phyloP scores from a whole-genome alignment of 2,888 invertebrate genomes.

The Carabus problematicus region DNA sequence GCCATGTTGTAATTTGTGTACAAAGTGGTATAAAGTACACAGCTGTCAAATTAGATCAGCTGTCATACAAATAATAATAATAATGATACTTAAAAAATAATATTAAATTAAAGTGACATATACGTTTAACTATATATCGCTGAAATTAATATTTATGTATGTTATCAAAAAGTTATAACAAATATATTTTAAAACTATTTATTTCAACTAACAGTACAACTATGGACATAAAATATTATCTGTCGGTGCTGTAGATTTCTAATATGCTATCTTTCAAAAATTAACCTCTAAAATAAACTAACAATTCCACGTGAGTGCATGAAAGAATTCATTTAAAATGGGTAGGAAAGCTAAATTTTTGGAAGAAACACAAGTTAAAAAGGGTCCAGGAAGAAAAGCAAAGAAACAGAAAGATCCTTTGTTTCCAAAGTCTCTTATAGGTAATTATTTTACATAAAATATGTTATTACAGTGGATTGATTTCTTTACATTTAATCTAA shows the following conservation, averaged over 20 bases:
- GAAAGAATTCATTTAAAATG: slow-evolving; percentile 64
- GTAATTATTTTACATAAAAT: slow-evolving; percentile 53
- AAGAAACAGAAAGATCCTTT: slow-evolving; percentile 86
- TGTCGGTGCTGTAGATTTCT: not conserved
- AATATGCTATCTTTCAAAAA: not conserved
- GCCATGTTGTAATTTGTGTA: too few species aligned
- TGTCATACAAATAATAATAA: too few species aligned
- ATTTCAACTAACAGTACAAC: too few species aligned
- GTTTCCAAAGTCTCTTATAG: slow-evolving; percentile 66
- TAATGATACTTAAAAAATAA: too few species aligned
- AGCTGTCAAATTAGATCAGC: too few species aligned
- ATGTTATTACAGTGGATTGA: slow-evolving; percentile 13
- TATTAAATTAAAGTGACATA: too few species aligned
- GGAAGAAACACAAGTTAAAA: slow-evolving; percentile 73
- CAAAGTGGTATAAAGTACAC: too few species aligned
- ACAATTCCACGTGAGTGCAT: slow-evolving; percentile 20
- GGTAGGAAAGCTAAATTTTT: slow-evolving; percentile 85
- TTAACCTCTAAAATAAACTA: slow-evolving; percentile 22
- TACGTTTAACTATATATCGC: too few species aligned
- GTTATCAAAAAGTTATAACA: too few species aligned
- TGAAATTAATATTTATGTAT: too few species aligned
- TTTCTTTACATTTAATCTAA: slow-evolving; percentile 38
- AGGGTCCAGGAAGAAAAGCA: slow-evolving; percentile 86
- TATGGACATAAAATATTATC: too few species aligned
- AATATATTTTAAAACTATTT: too few species aligned